A percentile compares a stretch with the other conserved stretches of the same genome.
These are phyloP conservation scores for Formica aserva DNA, from an alignment of 2,888 invertebrate species.

Conservation along the genomic window DNA sequence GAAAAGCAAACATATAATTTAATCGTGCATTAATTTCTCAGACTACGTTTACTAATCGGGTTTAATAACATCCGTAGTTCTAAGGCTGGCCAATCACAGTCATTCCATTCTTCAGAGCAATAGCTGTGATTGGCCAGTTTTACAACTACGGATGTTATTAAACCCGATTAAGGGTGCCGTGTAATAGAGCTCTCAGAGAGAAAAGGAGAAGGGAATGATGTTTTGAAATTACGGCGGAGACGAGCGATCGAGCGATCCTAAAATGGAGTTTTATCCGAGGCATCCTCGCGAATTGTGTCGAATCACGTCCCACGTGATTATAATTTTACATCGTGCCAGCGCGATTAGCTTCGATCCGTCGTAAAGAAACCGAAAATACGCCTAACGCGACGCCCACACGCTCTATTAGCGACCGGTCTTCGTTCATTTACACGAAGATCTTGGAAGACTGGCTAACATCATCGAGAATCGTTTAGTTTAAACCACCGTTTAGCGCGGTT, in stretches of 20 bases:
- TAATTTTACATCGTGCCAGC: slow-evolving; percentile 42
- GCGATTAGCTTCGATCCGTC: slow-evolving; percentile 1
- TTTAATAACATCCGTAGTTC: not conserved
- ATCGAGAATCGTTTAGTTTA: not conserved
- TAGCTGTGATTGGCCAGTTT: no score
- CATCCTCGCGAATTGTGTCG: slow-evolving; percentile 42
- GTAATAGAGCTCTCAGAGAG: not conserved
- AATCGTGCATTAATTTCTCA: not conserved
- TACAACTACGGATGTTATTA: no score
- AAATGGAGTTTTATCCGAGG: slow-evolving; percentile 35
- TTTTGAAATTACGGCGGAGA: slow-evolving; percentile 13
- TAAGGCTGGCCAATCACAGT: no score
- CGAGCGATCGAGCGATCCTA: slow-evolving; percentile 19
- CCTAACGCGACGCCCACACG: slow-evolving; percentile 7
- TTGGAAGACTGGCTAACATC: no score
- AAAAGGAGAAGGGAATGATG: not conserved
- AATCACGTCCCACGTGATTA: slow-evolving; percentile 59
- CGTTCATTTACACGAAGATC: not conserved
- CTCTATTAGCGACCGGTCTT: slow-evolving; percentile 1
- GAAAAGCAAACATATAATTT: slow-evolving; percentile 46
- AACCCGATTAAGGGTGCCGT: no score
- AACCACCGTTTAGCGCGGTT: not conserved
- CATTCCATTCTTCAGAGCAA: no score
- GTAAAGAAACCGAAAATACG: slow-evolving; percentile 21
- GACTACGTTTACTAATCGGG: no score